Conservation (phyloP, 2,797 vertebrate species). For the Neoniphon sammara region DNA sequence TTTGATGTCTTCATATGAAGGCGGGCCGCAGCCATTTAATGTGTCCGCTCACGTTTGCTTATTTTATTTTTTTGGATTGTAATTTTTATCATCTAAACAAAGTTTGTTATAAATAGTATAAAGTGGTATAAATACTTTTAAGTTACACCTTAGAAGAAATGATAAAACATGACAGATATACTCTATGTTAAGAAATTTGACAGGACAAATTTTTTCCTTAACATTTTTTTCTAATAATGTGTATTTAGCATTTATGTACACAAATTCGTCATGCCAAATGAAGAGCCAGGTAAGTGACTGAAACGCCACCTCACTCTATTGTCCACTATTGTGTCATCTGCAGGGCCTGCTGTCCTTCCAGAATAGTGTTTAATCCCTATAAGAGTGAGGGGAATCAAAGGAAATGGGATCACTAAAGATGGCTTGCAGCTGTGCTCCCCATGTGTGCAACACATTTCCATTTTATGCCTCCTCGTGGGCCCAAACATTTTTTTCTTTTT, state of each 20-base stretch:
- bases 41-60: background rate
- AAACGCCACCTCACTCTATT: slow-evolving; percentile 39
- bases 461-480: slow-evolving; percentile 65
- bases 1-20: slow-evolving; percentile 21
- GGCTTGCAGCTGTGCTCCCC: slow-evolving; percentile 72
- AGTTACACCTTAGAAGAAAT: background rate
- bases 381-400: slow-evolving; percentile 71
- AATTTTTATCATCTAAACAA: background rate
- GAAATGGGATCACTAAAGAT: slow-evolving; percentile 63
- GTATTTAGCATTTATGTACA: background rate
- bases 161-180: background rate
- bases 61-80: background rate
- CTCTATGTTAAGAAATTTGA: background rate
- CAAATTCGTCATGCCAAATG: slow-evolving; percentile 15
- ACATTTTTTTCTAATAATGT: background rate
- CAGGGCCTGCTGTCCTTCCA: slow-evolving; percentile 46
- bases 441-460: slow-evolving; percentile 76
- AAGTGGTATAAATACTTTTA: no score
- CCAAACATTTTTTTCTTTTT: slow-evolving; percentile 47
- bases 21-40: slow-evolving; percentile 2
- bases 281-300: slow-evolving; percentile 3
- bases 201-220: background rate
- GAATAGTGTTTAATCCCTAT: slow-evolving; percentile 55
- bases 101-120: no score
- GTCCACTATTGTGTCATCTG: slow-evolving; percentile 44